Evolutionary conservation across 2,888 invertebrate genomes (phyloP).

Genomic region (Blastobasis lacticolella): DNA sequence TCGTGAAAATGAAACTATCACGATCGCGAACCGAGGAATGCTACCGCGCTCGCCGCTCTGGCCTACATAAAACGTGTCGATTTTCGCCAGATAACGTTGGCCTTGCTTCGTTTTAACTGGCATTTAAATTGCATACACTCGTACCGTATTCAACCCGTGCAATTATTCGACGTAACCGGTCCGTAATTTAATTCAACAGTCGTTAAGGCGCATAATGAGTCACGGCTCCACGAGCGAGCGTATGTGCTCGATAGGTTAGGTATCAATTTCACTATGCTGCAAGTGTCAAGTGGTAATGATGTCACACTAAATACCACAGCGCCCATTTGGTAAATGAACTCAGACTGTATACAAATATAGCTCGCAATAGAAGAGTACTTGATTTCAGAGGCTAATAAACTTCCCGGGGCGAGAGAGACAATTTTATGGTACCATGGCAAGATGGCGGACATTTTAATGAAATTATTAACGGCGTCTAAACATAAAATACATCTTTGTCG

Average conservation of each 20-base stretch:
- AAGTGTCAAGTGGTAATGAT: constrained; percentile 29
- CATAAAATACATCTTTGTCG: no score
- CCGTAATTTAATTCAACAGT: constrained; percentile 47
- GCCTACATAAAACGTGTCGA: constrained; percentile 64
- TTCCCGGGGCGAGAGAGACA: no score
- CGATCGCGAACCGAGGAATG: constrained; percentile 55
- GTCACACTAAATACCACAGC: constrained; percentile 16
- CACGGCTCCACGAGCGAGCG: constrained; percentile 25
- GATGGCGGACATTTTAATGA: no score
- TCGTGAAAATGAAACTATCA: constrained; percentile 68
- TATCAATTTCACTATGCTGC: constrained; percentile 23
- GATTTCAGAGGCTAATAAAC: no score
- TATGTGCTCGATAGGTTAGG: constrained; percentile 23
- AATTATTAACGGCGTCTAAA: no score
- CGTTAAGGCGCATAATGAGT: constrained; percentile 36
- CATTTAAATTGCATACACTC: constrained; percentile 59
- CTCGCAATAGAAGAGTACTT: no score
- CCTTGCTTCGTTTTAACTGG: constrained; percentile 52
- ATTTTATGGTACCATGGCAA: no score
- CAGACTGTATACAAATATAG: no score
- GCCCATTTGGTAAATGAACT: no score
- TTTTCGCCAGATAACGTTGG: constrained; percentile 61
- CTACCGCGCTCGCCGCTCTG: constrained; percentile 45
- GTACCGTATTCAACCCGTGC: constrained; percentile 43
- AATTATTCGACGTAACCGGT: constrained; percentile 55